Base-by-base conservation (phyloP, 1,140 invertebrate species). In the Trachymyrmex septentrionalis region DNA sequence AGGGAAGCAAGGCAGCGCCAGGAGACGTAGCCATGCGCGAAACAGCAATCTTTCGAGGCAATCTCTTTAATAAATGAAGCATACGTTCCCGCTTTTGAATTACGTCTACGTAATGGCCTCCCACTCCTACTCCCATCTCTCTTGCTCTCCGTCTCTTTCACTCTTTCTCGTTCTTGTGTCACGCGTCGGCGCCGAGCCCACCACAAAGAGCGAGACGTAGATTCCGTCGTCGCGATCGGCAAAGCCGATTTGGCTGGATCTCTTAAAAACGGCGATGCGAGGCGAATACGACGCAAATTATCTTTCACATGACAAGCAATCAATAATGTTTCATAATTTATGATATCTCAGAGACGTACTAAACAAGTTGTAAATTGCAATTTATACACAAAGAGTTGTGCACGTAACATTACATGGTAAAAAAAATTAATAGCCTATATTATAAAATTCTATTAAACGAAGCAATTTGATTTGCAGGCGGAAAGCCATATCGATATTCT, bases 61-160 rank as follows among this genome's bases (percentile, higher is more conserved):
- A 94, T 93, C 92, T 93, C 92, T 93, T 92, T 93, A 93, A 94
- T 93, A 94, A 94, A 94, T 93, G 92, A 93, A 93, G 88, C 93
- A 93, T 93, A 93, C 91, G 91, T 94, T 93, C 88, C 90, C 91
- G 91, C 91, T 93, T 92, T 91, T 87, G 92, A 93, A 93, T 93
- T 93, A 92, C 92, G 92, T 93, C 92, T 89, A 91, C 92, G 92
- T 92, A 93, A 93, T 93, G 90, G 88, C 87, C 86, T 90, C 90
- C 85, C 76, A 77, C 73, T 67, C 69, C 80, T 21, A 12, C n/a
- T n/a, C 67, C 86, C 85, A 38, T 55, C 10, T 19, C 67, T 27
- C 55, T 71, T 24, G 21, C 55, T 57, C 34, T 55, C 44, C 55
- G 48, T 48, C 67, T 81, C 73, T 61, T 50, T 85, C 55, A 72